These are phyloP conservation scores for Bombycilla garrulus DNA, from an alignment of 2,113 vertebrate genomes.

Conservation along the genomic window DNA sequence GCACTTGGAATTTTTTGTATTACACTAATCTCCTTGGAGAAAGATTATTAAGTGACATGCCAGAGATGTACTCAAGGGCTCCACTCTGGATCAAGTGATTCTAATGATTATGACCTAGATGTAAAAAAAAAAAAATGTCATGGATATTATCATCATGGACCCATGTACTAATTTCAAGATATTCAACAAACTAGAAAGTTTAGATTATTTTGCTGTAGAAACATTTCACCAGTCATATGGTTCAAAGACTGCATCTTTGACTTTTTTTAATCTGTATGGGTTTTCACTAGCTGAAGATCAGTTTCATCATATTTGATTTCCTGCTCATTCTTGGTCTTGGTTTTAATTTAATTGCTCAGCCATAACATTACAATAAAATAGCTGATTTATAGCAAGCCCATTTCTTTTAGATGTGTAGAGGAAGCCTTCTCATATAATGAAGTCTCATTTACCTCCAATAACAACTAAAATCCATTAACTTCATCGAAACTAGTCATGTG, in stretches of 20 bases:
- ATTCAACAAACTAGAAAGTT: not conserved
- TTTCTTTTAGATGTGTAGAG: not conserved
- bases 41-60: not conserved
- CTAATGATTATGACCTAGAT: not conserved
- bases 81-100: not conserved
- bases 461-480: conserved; percentile 20
- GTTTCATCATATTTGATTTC: not conserved
- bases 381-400: not conserved
- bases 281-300: not conserved
- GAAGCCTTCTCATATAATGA: not conserved
- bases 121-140: not conserved
- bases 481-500: not conserved
- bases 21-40: not conserved
- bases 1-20: not conserved
- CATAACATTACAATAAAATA: not conserved
- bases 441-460: not conserved
- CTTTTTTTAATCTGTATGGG: not conserved
- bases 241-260: not conserved
- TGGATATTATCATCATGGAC: not conserved
- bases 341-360: conserved; percentile 15
- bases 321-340: not conserved
- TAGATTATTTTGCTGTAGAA: not conserved
- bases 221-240: not conserved
- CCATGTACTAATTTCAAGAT: not conserved
- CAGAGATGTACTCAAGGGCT: not conserved